Evolutionary conservation across 2,888 invertebrate genomes (phyloP).

Genomic region (Argyresthia albistria): DNA sequence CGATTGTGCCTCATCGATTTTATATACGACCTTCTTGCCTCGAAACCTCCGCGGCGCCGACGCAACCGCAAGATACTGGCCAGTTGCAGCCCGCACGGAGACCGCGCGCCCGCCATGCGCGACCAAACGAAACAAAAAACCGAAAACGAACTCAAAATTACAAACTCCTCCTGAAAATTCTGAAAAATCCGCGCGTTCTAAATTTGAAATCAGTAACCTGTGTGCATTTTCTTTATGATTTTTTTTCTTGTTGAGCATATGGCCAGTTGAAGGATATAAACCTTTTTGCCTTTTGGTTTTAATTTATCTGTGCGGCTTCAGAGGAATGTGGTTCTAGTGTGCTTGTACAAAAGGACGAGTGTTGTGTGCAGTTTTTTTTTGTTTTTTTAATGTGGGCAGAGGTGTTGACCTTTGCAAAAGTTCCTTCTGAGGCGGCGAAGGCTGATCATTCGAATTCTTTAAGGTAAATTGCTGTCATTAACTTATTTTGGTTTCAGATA

Average conservation of each 20-base stretch:
- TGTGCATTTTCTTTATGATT: constrained; percentile 12
- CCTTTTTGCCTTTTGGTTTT: constrained; percentile 19
- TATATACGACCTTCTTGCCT: constrained; percentile 32
- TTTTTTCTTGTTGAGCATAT: constrained; percentile 22
- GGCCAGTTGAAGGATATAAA: constrained; percentile 51
- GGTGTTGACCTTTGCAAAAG: constrained; percentile 19
- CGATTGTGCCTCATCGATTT: constrained; percentile 13
- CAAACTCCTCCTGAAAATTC: not conserved
- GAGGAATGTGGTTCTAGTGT: constrained; percentile 53
- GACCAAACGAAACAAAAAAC: constrained; percentile 39
- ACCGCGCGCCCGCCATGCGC: constrained; percentile 55
- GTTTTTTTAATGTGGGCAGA: constrained; percentile 35
- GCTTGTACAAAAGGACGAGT: constrained; percentile 44
- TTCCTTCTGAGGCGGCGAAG: constrained; percentile 11
- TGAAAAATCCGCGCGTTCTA: not conserved
- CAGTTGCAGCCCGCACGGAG: constrained; percentile 36
- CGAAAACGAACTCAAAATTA: constrained; percentile 38
- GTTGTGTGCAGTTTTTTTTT: constrained; percentile 34
- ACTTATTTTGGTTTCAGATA: too few species aligned
- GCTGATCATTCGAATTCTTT: constrained; percentile 21
- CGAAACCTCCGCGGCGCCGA: not conserved
- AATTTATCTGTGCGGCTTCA: constrained; percentile 21
- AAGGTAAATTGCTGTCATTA: constrained; percentile 1
- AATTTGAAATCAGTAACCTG: not conserved
- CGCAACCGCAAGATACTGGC: constrained; percentile 1